Evolutionary conservation across 2,888 invertebrate genomes (phyloP).

Genomic region (Sarcophaga variegata): DNA sequence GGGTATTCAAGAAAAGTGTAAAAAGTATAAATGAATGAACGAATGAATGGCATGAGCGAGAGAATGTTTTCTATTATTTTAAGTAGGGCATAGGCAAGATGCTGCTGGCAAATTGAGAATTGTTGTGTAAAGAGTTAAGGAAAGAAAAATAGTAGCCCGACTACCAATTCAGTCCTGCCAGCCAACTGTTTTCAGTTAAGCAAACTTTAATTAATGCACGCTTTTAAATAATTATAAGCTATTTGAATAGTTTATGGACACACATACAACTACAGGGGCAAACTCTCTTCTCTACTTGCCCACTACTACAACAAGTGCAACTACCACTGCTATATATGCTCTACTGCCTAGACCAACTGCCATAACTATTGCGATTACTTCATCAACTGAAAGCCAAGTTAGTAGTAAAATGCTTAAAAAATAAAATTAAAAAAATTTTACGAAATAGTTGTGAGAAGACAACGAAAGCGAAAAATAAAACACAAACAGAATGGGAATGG

Average conservation of each 20-base stretch:
- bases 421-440: background rate
- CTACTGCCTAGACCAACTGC: conserved; percentile 26
- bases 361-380: conserved; percentile 17
- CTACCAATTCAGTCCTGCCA: conserved; percentile 29
- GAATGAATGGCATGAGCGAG: background rate
- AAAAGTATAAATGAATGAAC: conserved; percentile 14
- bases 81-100: conserved; percentile 57
- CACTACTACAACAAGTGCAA: conserved; percentile 67
- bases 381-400: conserved; percentile 49
- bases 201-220: conserved; percentile 78
- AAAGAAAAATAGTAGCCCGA: conserved; percentile 44
- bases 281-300: conserved; percentile 58
- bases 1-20: background rate
- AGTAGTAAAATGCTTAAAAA: conserved; percentile 52
- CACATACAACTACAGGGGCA: conserved; percentile 71
- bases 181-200: conserved; percentile 63
- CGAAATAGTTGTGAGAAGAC: conserved; percentile 45
- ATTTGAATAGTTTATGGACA: conserved; percentile 79
- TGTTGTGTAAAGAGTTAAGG: conserved; percentile 54
- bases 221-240: conserved; percentile 80
- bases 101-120: conserved; percentile 55
- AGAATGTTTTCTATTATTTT: conserved; percentile 54
- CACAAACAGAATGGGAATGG: conserved; percentile 42
- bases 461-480: conserved; percentile 18
- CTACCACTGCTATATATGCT: conserved; percentile 29